These are phyloP conservation scores for Dryobotodes eremita DNA, from an alignment of 2,888 invertebrate genomes.

Conservation along the genomic window DNA sequence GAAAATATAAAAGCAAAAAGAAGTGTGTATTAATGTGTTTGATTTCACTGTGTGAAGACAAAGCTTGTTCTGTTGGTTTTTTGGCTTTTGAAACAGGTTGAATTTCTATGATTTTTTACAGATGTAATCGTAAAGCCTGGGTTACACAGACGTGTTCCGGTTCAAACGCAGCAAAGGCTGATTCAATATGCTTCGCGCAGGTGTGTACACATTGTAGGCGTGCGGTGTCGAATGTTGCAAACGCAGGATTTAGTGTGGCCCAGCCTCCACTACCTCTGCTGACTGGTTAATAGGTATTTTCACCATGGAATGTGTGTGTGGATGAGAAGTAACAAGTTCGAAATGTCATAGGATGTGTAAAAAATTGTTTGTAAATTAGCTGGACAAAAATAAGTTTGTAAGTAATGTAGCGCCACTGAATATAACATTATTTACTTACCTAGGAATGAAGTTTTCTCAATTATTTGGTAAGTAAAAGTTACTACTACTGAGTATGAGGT, in stretches of 20 bases:
- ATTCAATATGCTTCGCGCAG: not conserved
- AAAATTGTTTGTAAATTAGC: not conserved
- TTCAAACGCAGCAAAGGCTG: slow-evolving; percentile 12
- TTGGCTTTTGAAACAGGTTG: not conserved
- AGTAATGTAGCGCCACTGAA: not conserved
- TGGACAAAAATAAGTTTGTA: not conserved
- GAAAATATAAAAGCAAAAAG: slow-evolving; percentile 15
- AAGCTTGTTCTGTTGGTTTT: not conserved
- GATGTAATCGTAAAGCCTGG: not conserved
- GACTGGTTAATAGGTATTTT: not conserved
- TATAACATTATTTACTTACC: not conserved
- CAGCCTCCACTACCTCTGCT: not conserved
- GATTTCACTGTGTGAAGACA: slow-evolving; percentile 13
- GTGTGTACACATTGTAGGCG: not conserved
- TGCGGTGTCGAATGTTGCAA: not conserved
- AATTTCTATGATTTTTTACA: not conserved
- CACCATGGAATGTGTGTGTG: not conserved
- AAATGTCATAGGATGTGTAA: not conserved
- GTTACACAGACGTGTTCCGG: not conserved
- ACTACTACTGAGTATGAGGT: not conserved
- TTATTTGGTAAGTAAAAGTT: not conserved
- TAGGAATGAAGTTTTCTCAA: not conserved
- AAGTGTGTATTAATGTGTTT: slow-evolving; percentile 10
- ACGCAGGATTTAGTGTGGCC: not conserved
- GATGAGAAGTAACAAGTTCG: too few species aligned